These are phyloP conservation scores for Temnothorax longispinosus DNA, from an alignment of 1,140 invertebrate genomes.

Conservation along the genomic window DNA sequence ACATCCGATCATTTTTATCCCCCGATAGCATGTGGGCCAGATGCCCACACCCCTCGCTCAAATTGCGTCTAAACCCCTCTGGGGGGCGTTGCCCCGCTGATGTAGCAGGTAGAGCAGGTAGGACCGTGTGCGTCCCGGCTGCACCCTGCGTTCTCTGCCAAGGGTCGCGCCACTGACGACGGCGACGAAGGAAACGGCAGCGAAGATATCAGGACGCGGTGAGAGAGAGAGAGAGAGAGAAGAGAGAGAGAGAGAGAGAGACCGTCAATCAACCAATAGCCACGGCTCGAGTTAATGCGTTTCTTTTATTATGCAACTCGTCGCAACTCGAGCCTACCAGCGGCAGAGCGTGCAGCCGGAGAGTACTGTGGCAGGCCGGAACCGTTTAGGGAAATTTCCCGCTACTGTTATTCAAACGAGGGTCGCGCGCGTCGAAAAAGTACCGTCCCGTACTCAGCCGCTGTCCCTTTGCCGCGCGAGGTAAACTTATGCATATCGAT, in stretches of 20 bases:
- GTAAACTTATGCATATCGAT: slow-evolving; percentile 83
- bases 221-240: background rate
- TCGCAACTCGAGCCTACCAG: slow-evolving; percentile 75
- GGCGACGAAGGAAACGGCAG: background rate
- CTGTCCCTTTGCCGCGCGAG: slow-evolving; percentile 36
- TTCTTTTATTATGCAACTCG: slow-evolving; percentile 82
- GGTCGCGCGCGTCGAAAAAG: slow-evolving; percentile 76
- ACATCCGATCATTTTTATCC: slow-evolving; percentile 79
- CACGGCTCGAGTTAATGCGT: slow-evolving; percentile 80
- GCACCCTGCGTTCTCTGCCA: slow-evolving; percentile 56
- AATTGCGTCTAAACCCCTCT: slow-evolving; percentile 34
- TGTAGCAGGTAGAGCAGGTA: slow-evolving; percentile 84
- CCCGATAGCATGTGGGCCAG: slow-evolving; percentile 51
- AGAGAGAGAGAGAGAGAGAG: background rate
- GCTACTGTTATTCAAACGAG: slow-evolving; percentile 85
- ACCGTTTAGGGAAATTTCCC: slow-evolving; percentile 85
- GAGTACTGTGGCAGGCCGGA: slow-evolving; percentile 77
- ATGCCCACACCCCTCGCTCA: slow-evolving; percentile 62
- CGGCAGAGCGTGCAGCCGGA: slow-evolving; percentile 65
- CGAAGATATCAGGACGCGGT: background rate
- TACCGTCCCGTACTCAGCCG: slow-evolving; percentile 36
- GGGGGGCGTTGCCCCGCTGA: slow-evolving; percentile 45
- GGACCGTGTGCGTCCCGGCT: slow-evolving; percentile 63
- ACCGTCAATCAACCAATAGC: slow-evolving; percentile 50
- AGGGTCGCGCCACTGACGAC: slow-evolving; percentile 7